These are phyloP conservation scores for Lasioglossum baleicum DNA, from an alignment of 1,140 invertebrate genomes.

Conservation along the genomic window DNA sequence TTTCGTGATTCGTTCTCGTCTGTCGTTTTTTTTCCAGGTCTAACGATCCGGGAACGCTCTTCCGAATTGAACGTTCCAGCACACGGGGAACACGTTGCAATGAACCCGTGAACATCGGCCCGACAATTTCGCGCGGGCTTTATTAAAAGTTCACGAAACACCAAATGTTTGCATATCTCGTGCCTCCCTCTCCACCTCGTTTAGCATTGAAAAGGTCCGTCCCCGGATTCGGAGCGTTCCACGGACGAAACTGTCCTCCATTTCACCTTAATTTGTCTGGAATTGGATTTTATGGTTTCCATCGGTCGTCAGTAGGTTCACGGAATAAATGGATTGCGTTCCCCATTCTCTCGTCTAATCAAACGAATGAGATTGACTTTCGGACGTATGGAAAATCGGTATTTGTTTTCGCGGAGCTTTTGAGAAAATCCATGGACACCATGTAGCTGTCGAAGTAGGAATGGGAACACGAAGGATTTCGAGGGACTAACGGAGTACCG, in stretches of 20 bases:
- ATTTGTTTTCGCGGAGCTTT: neutral
- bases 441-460: neutral
- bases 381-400: no score
- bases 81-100: neutral
- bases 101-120: conserved; percentile 7
- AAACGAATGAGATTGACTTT: neutral
- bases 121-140: conserved; percentile 19
- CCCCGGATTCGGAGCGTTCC: neutral
- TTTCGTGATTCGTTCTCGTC: neutral
- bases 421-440: no score
- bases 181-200: neutral
- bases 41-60: no score
- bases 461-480: neutral
- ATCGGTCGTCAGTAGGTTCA: neutral
- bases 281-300: neutral
- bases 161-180: neutral
- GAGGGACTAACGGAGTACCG: neutral
- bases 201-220: neutral
- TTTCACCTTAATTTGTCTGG: neutral
- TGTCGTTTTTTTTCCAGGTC: no score
- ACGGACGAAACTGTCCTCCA: neutral
- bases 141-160: conserved; percentile 34
- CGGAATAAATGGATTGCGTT: neutral
- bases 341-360: neutral
- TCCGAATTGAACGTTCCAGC: no score